A percentile compares a stretch with the other conserved stretches of the same genome.
phyloP scores from a whole-genome alignment of 2,888 invertebrate genomes.

The Euclidia mi region DNA sequence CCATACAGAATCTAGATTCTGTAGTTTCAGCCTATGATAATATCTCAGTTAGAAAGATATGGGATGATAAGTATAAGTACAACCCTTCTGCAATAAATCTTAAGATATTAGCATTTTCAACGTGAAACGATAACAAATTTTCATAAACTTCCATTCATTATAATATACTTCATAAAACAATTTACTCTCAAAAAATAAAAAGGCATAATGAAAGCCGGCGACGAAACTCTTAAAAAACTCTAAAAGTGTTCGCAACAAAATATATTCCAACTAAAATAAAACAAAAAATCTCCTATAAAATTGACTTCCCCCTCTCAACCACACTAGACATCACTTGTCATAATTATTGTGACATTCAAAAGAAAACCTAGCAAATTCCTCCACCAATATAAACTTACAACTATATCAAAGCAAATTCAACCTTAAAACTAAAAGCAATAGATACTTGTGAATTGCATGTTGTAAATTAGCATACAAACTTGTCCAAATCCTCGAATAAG shows the following conservation, averaged over 20 bases:
- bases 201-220: slow-evolving; percentile 8
- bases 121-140: too few relatives aligned
- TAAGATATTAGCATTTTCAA: too few relatives aligned
- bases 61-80: too few relatives aligned
- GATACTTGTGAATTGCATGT: slow-evolving; percentile 6
- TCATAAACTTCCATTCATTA: too few relatives aligned
- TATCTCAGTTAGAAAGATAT: too few relatives aligned
- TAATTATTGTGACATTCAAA: slow-evolving; percentile 60
- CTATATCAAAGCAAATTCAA: slow-evolving; percentile 9
- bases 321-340: slow-evolving; percentile 55
- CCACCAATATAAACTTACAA: slow-evolving; percentile 9
- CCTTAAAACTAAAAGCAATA: background rate
- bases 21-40: too few relatives aligned
- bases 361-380: slow-evolving; percentile 51
- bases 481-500: slow-evolving; percentile 14
- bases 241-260: slow-evolving; percentile 20
- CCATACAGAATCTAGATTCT: too few relatives aligned
- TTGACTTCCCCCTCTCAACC: slow-evolving; percentile 42
- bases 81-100: too few relatives aligned
- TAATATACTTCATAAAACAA: too few relatives aligned
- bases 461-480: slow-evolving; percentile 21
- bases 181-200: background rate
- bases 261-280: slow-evolving; percentile 39
- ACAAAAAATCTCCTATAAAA: slow-evolving; percentile 42
- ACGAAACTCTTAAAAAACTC: slow-evolving; percentile 20